These are phyloP conservation scores for Oryzias celebensis DNA, from an alignment of 2,113 vertebrate genomes.

Conservation along the genomic window DNA sequence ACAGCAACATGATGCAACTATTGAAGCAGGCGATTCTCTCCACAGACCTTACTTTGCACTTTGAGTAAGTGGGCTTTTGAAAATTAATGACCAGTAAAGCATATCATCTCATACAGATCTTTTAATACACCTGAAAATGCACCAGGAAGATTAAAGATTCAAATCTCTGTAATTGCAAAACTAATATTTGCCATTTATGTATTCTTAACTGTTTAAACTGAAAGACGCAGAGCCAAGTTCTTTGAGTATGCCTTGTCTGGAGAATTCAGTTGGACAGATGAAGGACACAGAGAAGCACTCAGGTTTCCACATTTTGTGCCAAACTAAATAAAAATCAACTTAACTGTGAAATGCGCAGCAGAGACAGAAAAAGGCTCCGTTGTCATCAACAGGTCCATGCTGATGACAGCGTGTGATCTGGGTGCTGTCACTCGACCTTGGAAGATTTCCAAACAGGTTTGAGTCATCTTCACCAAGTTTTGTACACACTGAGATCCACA, in stretches of 20 bases:
- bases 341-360: background rate
- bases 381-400: constrained; percentile 88
- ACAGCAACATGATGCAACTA: constrained; percentile 84
- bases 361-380: background rate
- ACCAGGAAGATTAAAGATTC: too few species aligned
- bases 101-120: too few species aligned
- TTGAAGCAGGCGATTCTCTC: constrained; percentile 82
- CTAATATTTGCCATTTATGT: background rate
- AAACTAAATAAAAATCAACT: constrained; percentile 6
- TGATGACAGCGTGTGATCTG: constrained; percentile 98
- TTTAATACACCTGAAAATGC: too few species aligned
- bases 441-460: constrained; percentile 98
- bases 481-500: background rate
- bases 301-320: constrained; percentile 56
- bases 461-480: constrained; percentile 17
- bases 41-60: constrained; percentile 82
- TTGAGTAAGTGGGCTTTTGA: constrained; percentile 73
- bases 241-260: constrained; percentile 75
- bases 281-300: constrained; percentile 74
- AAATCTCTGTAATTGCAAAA: too few species aligned
- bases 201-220: constrained; percentile 33
- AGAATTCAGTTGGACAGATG: constrained; percentile 76
- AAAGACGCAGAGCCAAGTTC: constrained; percentile 76
- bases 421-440: constrained; percentile 98
- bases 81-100: too few species aligned